Base-by-base conservation (phyloP, 2,113 vertebrate species). In the Anguilla japonica region DNA sequence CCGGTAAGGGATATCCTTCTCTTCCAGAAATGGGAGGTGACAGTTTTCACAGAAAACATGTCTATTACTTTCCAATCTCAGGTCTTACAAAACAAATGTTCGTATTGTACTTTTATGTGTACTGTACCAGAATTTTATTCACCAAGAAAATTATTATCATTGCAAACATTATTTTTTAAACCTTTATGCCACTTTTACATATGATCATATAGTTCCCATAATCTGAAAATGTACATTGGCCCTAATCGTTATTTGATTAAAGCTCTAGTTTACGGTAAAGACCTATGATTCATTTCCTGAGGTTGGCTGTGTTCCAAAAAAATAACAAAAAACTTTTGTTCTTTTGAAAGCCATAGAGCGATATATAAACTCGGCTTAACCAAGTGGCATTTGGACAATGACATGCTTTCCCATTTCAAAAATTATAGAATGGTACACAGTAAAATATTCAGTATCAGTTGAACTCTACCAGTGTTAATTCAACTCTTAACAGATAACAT, bases 1-100 rank as follows among this genome's bases (percentile, higher is more conserved):
- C 86, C 82, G 41, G 82, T 82, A 91, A 88, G 87, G 94, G 93
- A 95, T 92, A 93, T 95, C 94, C 93, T 94, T 82, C 89, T 83
- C 84, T 88, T 88, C 85, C 90, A 88, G 71, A 85, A 89, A 46
- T 89, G 89, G 86, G 88, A 83, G 89, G 87, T 89, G 90, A 91
- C 83, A 86, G 50, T 83, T 63, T 85, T 89, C 88, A 60, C 60
- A 84, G 91, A 92, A 94, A 94, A 92, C 93, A 80, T 88, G 89
- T 88, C 82, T 75, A 84, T 60, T 81, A 89, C 87, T 87, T 90
- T 89, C 57, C 29, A 84, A 89, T 91, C 84, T 71, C 87, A 89
- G 60, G 89, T 71, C 86, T 22, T n/a, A 82, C 86, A 87, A 88
- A 79, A 67, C 75, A 81, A 46, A 56, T 7, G 20, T 46, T 79